Evolutionary conservation across 2,113 vertebrate species (phyloP).

Genomic region (Poecile atricapillus): DNA sequence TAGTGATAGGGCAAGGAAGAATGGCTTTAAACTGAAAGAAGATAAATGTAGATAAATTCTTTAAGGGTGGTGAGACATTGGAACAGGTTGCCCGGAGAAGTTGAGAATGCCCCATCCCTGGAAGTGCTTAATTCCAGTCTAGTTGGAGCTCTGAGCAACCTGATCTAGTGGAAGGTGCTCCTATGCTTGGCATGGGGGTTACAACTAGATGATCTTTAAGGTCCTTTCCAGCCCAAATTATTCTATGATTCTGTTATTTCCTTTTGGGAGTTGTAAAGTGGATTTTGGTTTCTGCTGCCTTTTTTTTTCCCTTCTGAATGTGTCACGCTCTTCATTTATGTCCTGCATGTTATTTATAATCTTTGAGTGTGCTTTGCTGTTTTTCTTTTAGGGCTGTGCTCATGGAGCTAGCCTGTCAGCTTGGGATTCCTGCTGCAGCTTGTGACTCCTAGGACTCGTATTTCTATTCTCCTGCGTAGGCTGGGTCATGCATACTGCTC

Average conservation of each 20-base stretch:
- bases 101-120: neutral
- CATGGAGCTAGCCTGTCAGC: rapidly evolving
- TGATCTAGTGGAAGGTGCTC: neutral
- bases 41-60: neutral
- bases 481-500: neutral
- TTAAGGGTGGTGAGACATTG: neutral
- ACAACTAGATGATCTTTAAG: neutral
- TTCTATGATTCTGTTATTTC: neutral
- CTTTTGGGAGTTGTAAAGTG: neutral
- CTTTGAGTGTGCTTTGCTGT: neutral
- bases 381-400: neutral
- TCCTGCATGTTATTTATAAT: neutral
- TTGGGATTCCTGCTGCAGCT: neutral
- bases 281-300: neutral
- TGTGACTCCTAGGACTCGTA: neutral
- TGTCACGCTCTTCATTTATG: neutral
- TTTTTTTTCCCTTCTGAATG: neutral
- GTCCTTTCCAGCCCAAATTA: neutral
- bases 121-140: neutral
- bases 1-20: neutral
- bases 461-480: neutral
- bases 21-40: neutral
- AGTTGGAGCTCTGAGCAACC: neutral
- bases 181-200: neutral
- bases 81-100: neutral